These are phyloP conservation scores for Antrozous pallidus DNA, from an alignment of 2,797 vertebrate genomes.

Conservation along the genomic window DNA sequence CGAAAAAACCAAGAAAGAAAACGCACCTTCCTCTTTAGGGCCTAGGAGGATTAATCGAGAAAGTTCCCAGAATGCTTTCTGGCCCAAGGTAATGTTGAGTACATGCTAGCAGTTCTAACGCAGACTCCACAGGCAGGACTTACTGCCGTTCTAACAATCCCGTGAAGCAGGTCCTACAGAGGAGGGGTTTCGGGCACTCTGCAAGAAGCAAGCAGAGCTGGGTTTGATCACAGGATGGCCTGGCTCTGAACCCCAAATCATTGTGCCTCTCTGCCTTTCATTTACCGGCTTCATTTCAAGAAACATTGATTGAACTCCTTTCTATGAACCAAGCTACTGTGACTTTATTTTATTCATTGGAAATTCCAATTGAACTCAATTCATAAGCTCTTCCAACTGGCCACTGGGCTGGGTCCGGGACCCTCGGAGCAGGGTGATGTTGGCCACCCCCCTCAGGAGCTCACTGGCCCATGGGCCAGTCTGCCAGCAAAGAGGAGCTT, in stretches of 20 bases:
- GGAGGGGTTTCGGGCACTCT: background rate
- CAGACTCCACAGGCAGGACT: background rate
- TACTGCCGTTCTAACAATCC: background rate
- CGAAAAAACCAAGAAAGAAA: background rate
- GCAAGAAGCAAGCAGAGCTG: background rate
- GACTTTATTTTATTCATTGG: background rate
- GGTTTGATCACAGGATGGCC: background rate
- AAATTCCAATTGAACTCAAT: background rate
- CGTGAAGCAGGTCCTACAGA: background rate
- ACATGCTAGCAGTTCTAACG: background rate
- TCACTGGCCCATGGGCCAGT: background rate
- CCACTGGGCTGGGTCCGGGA: background rate
- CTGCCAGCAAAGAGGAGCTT: background rate
- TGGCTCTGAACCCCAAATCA: background rate
- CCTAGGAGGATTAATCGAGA: background rate
- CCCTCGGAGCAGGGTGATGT: fast-evolving
- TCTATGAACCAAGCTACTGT: background rate
- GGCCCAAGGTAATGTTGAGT: background rate
- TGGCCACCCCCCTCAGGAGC: background rate
- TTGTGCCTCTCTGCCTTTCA: background rate
- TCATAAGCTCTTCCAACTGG: background rate
- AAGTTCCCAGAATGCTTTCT: background rate
- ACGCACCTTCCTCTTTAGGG: background rate
- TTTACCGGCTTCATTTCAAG: background rate
- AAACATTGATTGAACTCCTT: background rate